Evolutionary conservation across 1,140 invertebrate species (phyloP).

Genomic region (Delia radicum): DNA sequence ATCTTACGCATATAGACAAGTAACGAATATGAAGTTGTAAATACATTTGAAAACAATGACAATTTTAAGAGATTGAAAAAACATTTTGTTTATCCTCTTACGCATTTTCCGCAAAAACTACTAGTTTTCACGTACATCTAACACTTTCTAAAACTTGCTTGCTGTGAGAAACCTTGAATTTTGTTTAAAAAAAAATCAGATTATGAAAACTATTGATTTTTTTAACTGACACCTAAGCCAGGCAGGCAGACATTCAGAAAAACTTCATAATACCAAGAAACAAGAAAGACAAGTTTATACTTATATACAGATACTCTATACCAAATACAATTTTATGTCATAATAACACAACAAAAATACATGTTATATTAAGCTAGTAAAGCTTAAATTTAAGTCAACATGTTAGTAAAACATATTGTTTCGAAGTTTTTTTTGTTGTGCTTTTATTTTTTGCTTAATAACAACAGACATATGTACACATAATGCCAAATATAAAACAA

Average conservation of each 20-base stretch:
- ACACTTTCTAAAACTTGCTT: too few species aligned
- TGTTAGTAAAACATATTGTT: conserved; percentile 13
- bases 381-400: conserved; percentile 16
- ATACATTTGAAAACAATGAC: too few species aligned
- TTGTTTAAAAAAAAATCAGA: not conserved
- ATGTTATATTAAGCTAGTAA: conserved; percentile 5
- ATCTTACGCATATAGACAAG: too few species aligned
- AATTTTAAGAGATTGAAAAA: too few species aligned
- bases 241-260: not conserved
- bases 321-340: not conserved
- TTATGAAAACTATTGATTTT: not conserved
- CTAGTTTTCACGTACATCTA: too few species aligned
- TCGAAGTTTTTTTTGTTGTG: not conserved
- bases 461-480: not conserved
- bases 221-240: not conserved
- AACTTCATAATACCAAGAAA: not conserved
- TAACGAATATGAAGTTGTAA: too few species aligned
- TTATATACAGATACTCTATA: not conserved
- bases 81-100: too few species aligned
- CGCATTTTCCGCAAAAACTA: too few species aligned
- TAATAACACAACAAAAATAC: not conserved
- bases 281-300: too few species aligned
- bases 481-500: not conserved
- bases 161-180: not conserved
- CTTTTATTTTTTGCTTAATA: not conserved